Evolutionary conservation across 2,797 vertebrate species (phyloP).

Genomic region (Myotis pilosus): DNA sequence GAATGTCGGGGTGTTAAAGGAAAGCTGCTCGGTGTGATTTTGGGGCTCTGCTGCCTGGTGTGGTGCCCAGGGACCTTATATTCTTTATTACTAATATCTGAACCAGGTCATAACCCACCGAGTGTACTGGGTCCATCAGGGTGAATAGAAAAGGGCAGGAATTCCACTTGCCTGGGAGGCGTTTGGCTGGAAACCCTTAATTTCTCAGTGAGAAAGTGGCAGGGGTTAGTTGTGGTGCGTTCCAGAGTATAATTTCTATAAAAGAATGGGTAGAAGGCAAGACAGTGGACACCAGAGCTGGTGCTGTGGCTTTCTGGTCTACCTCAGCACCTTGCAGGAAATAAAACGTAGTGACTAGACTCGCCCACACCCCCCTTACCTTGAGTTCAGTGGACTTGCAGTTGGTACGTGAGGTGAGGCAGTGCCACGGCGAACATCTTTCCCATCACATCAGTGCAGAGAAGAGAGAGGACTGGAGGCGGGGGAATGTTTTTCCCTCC

Average conservation of each 20-base stretch:
- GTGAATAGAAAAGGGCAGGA: too few species aligned
- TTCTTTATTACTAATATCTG: not conserved
- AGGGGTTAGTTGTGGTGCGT: not conserved
- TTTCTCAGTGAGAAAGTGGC: not conserved
- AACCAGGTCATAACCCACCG: not conserved
- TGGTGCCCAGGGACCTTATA: not conserved
- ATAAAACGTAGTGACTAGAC: not conserved
- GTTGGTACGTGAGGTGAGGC: not conserved
- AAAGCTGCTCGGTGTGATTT: not conserved
- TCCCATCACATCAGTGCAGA: fast-evolving
- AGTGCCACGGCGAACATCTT: not conserved
- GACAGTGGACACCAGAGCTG: not conserved
- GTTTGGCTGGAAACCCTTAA: not conserved
- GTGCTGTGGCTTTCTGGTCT: not conserved
- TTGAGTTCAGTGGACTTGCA: not conserved
- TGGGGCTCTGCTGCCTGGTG: not conserved
- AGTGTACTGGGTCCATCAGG: not conserved
- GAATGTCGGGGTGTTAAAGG: not conserved
- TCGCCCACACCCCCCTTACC: not conserved
- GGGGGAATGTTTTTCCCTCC: too few species aligned
- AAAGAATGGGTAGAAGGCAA: not conserved
- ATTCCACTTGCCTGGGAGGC: not conserved
- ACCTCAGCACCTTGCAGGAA: fast-evolving
- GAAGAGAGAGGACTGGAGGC: not conserved
- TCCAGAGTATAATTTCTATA: not conserved